Percentiles rank a stretch among this genome's conserved stretches.
Conservation (phyloP, 1,140 invertebrate species). For the Bombus terrestris region DNA sequence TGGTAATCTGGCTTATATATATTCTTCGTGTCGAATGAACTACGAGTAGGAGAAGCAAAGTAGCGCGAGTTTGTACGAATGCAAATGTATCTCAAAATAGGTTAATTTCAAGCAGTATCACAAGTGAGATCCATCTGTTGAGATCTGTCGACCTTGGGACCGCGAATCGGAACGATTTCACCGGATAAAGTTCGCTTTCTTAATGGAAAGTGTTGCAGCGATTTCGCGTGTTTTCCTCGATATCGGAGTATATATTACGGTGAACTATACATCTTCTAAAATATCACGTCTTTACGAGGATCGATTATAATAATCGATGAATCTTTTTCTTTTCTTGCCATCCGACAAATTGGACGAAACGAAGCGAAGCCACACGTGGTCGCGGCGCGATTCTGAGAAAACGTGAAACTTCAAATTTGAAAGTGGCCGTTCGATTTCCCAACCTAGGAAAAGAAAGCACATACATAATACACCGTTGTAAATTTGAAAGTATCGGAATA, state of each 20-base stretch:
- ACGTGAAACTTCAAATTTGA: too few relatives aligned
- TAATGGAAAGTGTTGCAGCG: background rate
- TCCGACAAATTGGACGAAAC: too few relatives aligned
- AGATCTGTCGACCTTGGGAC: slow-evolving; percentile 3
- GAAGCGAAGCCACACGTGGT: too few relatives aligned
- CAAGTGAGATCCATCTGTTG: background rate
- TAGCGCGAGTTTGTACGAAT: background rate
- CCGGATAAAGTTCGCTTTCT: background rate
- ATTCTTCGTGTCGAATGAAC: background rate
- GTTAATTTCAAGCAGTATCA: background rate
- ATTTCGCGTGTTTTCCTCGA: background rate
- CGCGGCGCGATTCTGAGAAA: too few relatives aligned
- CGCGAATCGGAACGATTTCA: slow-evolving; percentile 35
- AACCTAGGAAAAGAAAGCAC: too few relatives aligned
- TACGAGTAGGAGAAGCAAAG: background rate
- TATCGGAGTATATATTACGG: background rate
- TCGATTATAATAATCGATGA: background rate
- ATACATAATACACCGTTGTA: too few relatives aligned
- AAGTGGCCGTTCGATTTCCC: too few relatives aligned
- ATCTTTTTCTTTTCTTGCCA: too few relatives aligned
- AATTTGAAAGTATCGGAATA: too few relatives aligned
- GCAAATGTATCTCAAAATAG: background rate
- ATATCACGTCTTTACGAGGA: background rate
- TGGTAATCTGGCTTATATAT: too few relatives aligned
- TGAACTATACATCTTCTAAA: background rate